Evolutionary conservation across 2,888 invertebrate species (phyloP).

Genomic region (Dryocosmus kuriphilus): DNA sequence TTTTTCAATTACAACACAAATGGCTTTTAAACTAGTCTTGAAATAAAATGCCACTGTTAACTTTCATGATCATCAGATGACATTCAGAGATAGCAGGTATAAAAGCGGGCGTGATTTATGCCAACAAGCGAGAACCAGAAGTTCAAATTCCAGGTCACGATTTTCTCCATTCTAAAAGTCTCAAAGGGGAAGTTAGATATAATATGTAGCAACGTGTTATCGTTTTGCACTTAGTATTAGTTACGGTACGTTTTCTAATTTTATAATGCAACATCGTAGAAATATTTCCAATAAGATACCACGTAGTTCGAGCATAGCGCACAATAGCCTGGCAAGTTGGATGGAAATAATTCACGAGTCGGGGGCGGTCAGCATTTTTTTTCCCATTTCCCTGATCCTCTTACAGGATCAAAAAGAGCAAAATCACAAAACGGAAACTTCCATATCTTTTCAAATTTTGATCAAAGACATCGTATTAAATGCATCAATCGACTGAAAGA

Average conservation of each 20-base stretch:
- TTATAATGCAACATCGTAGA: background rate
- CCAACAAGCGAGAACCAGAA: background rate
- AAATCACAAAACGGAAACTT: conserved; percentile 29
- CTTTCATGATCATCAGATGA: background rate
- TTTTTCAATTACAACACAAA: background rate
- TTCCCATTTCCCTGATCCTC: conserved; percentile 35
- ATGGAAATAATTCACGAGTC: conserved; percentile 56
- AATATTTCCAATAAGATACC: background rate
- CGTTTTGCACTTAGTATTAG: background rate
- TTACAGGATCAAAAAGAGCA: conserved; percentile 8
- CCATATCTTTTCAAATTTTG: conserved; percentile 11
- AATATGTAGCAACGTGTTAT: background rate
- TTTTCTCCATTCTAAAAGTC: background rate
- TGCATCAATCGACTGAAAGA: background rate
- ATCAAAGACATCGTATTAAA: conserved; percentile 11
- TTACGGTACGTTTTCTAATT: conserved; percentile 10
- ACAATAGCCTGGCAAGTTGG: conserved; percentile 51
- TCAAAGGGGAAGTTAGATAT: background rate
- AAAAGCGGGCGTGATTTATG: conserved; percentile 8
- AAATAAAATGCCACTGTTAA: background rate
- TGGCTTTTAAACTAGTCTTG: background rate
- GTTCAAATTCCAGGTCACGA: background rate
- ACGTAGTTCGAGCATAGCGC: background rate
- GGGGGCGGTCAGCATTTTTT: conserved; percentile 46
- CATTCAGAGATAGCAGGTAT: background rate